Evolutionary conservation across 2,888 invertebrate species (phyloP).

Genomic region (Dynastes tityus): DNA sequence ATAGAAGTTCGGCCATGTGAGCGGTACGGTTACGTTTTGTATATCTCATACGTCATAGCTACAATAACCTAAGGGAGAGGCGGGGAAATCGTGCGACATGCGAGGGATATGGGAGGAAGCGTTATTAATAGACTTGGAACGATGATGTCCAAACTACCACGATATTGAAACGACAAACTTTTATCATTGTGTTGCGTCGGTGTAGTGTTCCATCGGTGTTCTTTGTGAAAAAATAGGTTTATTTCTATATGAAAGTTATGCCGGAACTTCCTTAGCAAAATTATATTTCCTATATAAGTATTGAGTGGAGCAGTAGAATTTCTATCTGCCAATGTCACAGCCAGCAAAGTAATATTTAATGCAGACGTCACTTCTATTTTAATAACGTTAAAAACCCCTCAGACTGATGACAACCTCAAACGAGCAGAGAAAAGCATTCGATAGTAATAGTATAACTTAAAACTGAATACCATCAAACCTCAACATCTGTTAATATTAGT

Average conservation of each 20-base stretch:
- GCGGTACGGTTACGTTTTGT: not conserved
- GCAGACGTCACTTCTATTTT: not conserved
- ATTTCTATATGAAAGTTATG: not conserved
- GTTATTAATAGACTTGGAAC: not conserved
- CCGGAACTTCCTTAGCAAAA: not conserved
- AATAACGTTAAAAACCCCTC: too few species aligned
- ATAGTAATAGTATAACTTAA: too few species aligned
- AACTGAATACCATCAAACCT: too few species aligned
- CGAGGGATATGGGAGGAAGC: not conserved
- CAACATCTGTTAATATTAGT: too few species aligned
- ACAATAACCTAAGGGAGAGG: not conserved
- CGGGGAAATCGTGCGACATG: not conserved
- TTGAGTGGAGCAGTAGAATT: not conserved
- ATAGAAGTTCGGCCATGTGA: not conserved
- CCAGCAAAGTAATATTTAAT: too few species aligned
- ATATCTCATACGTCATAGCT: not conserved
- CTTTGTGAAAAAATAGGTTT: not conserved
- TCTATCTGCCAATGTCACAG: not conserved
- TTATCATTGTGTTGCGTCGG: too few species aligned
- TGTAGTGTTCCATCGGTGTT: not conserved
- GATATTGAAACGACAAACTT: not conserved
- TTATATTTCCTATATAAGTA: not conserved
- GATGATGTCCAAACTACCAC: not conserved
- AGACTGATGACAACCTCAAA: too few species aligned
- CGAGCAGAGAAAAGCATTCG: too few species aligned